These are phyloP conservation scores for Gambusia yucatana DNA, from an alignment of 2,797 vertebrate genomes.

Conservation along the genomic window DNA sequence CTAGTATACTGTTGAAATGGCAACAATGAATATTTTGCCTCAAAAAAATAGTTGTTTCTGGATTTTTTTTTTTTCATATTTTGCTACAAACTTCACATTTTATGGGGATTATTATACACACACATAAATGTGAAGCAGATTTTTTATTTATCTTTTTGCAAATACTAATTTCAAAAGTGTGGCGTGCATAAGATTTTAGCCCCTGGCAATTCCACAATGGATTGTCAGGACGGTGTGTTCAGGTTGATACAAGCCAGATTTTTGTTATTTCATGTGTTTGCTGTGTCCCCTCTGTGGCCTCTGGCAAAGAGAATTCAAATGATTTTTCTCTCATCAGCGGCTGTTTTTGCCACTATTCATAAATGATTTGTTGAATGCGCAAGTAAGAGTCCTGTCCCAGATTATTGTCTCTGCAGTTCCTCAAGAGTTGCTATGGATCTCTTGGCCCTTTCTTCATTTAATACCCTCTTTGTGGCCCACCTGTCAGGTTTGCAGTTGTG, in stretches of 20 bases:
- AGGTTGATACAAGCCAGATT: neutral
- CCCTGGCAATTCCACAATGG: neutral
- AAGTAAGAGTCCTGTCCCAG: neutral
- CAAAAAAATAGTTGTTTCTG: neutral
- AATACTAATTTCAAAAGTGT: neutral
- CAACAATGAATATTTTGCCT: neutral
- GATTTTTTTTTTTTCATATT: neutral
- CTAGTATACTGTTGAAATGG: constrained; percentile 16
- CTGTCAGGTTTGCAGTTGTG: no score
- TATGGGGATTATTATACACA: neutral
- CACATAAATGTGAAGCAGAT: neutral
- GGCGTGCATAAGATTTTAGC: neutral
- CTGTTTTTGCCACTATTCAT: neutral
- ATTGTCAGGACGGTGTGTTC: neutral
- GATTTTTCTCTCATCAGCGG: neutral
- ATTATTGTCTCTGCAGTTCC: neutral
- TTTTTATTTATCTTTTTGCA: neutral
- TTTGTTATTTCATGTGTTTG: neutral
- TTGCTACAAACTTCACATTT: neutral
- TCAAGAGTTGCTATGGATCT: neutral
- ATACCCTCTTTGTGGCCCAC: no score
- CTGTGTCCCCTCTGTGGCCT: neutral
- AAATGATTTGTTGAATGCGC: neutral
- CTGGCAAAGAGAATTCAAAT: neutral
- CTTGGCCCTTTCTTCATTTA: neutral